These are phyloP conservation scores for Elegia similella DNA, from an alignment of 2,888 invertebrate genomes.

Conservation along the genomic window DNA sequence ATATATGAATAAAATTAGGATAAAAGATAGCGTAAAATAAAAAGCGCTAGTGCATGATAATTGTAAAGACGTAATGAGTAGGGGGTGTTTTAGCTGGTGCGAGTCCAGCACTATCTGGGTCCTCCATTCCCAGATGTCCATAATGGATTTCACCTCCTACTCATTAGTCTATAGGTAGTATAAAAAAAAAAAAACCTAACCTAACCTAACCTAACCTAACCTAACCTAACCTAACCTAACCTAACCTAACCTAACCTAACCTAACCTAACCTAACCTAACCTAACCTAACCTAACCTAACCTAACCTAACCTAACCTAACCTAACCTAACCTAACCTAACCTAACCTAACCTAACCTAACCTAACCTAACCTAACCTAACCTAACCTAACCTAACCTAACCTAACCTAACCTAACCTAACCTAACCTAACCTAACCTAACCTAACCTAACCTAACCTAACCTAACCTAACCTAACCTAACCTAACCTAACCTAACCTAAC, in stretches of 20 bases:
- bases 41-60: too few species aligned
- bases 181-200: too few species aligned
- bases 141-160: too few species aligned
- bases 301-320: constrained; percentile 25
- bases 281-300: constrained; percentile 14
- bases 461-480: constrained; percentile 24
- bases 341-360: constrained; percentile 26
- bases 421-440: constrained; percentile 29
- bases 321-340: constrained; percentile 25
- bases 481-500: constrained; percentile 25
- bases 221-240: constrained; percentile 15
- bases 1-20: too few species aligned
- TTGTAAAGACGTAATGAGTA: too few species aligned
- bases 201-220: constrained; percentile 24
- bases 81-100: too few species aligned
- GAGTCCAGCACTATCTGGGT: too few species aligned
- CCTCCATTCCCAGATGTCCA: too few species aligned
- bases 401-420: constrained; percentile 26
- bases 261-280: constrained; percentile 23
- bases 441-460: constrained; percentile 28
- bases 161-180: too few species aligned
- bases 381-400: constrained; percentile 28
- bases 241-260: constrained; percentile 22
- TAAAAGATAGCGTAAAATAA: too few species aligned
- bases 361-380: constrained; percentile 25